Evolutionary conservation across 2,113 vertebrate species (phyloP), one percentile per base, ranked within the genome.

Genomic region (Psettodes erumei): DNA sequence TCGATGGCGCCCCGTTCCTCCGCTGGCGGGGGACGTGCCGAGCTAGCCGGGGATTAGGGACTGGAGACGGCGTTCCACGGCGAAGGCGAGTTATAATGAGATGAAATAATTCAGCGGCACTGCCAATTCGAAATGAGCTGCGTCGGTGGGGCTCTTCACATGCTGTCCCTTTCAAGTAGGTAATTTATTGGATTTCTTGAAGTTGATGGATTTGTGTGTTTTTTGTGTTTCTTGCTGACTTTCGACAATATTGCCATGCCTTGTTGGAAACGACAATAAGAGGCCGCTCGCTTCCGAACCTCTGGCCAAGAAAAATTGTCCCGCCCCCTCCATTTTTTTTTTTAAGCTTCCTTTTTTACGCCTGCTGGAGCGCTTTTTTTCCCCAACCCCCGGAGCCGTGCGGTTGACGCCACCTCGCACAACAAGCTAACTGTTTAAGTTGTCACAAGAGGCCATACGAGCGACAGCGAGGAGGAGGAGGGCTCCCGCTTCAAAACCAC

Each of bases 1-100:
- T n/a, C n/a, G n/a, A n/a, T n/a, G n/a, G n/a, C n/a, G n/a, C n/a
- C n/a, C n/a, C n/a, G n/a, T n/a, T 88, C 83, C 40, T 73, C 23
- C 48, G 66, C 70, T 83, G 77, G 82, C 87, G 77, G 61, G 84
- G 69, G 73, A 76, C 79, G 79, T 76, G 81, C 85, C 86, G 70
- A 78, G 81, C 40, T 81, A 79, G 81, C 71, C 50, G 48, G 58
- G 45, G 53, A 75, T n/a, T n/a, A 78, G 64, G 23, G 51, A 54
- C 69, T 77, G 77, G 60, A 82, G 78, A 76, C 64, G 54, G 48
- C 55, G 54, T 78, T 83, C 54, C 54, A 71, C 75, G 72, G 67
- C 78, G 71, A 42, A 62, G 76, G 59, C 71, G 18, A 48, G 55
- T 88, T 90, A 75, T 25, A 71, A 84, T 69, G 56, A 79, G 62